These are phyloP conservation scores for Trematomus bernacchii DNA, from an alignment of 2,797 vertebrate genomes.

Conservation along the genomic window DNA sequence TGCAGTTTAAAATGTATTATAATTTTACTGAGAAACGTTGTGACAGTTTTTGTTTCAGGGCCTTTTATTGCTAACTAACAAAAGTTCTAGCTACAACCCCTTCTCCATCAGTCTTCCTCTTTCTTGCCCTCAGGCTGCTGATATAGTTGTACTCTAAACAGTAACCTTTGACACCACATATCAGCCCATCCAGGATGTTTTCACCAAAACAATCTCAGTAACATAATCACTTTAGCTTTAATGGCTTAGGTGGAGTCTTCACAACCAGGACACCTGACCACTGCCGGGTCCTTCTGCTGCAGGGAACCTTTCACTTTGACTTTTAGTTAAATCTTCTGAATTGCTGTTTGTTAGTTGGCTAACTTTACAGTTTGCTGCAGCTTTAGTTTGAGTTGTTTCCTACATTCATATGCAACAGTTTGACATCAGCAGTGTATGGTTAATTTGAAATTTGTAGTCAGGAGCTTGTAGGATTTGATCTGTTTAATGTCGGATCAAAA, in stretches of 20 bases:
- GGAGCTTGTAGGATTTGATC: too few species aligned
- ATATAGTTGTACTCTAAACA: slow-evolving; percentile 62
- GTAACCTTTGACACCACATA: slow-evolving; percentile 54
- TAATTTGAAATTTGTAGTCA: too few species aligned
- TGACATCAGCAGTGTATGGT: not conserved
- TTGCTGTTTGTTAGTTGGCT: not conserved
- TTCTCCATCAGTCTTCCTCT: slow-evolving; percentile 49
- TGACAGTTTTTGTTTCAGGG: slow-evolving; percentile 12
- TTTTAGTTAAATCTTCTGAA: not conserved
- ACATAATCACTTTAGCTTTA: slow-evolving; percentile 42
- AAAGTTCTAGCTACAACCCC: not conserved
- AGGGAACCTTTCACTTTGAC: not conserved
- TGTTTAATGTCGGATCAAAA: not conserved
- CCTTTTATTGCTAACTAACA: slow-evolving; percentile 33
- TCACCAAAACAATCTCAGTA: slow-evolving; percentile 67
- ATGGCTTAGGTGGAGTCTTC: not conserved
- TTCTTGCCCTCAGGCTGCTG: slow-evolving; percentile 48
- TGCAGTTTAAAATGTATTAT: not conserved
- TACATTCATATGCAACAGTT: not conserved
- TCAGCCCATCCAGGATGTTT: slow-evolving; percentile 66
- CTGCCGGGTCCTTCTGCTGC: not conserved
- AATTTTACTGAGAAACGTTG: not conserved
- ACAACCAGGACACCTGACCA: not conserved
- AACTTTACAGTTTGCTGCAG: not conserved
- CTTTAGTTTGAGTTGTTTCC: not conserved